These are phyloP conservation scores for Rhimphoctona megacephalus DNA, from an alignment of 2,888 invertebrate species.

Conservation along the genomic window DNA sequence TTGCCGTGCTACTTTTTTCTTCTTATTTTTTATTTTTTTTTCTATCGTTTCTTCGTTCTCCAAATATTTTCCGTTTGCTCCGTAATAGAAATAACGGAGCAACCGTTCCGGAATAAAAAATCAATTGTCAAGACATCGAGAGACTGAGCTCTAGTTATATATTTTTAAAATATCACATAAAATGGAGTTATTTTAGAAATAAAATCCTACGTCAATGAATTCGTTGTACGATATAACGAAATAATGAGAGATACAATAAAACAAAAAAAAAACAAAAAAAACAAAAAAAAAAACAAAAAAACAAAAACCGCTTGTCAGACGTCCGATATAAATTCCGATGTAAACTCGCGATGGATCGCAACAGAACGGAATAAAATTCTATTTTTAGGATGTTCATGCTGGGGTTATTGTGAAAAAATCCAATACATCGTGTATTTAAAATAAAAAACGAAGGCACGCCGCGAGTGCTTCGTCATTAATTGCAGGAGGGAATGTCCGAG, in stretches of 20 bases:
- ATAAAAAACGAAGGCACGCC: neutral
- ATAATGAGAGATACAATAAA: neutral
- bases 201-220: neutral
- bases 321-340: constrained; percentile 1
- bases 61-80: neutral
- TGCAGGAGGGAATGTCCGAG: constrained; percentile 6
- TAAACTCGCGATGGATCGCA: neutral
- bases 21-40: no score
- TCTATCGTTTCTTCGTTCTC: neutral
- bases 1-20: neutral
- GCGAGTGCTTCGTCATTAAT: constrained; percentile 4
- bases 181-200: neutral
- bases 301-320: neutral
- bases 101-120: neutral
- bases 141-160: neutral
- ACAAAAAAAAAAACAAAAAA: neutral
- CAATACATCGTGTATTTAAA: constrained; percentile 6
- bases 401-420: neutral
- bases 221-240: neutral
- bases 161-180: neutral
- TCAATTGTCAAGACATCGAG: neutral
- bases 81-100: neutral
- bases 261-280: neutral
- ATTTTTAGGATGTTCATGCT: constrained; percentile 3
- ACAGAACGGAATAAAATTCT: constrained; percentile 12